These are phyloP conservation scores for Yponomeuta sedellus DNA, from an alignment of 2,888 invertebrate species.

Conservation along the genomic window DNA sequence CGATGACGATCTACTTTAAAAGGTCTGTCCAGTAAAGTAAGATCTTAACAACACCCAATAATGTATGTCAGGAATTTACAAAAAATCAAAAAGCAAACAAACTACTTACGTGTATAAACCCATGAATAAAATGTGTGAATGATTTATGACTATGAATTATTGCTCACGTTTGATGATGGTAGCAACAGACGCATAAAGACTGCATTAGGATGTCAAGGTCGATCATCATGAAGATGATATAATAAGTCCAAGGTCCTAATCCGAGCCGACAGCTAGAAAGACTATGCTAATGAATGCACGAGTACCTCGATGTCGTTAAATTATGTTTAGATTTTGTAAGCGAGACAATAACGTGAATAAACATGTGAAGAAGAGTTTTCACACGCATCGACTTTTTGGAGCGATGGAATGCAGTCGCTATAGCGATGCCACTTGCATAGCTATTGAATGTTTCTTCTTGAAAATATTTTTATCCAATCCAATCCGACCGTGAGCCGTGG, in stretches of 20 bases:
- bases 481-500: no score
- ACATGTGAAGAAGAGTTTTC: not conserved
- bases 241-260: not conserved
- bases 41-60: no score
- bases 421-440: no score
- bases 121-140: not conserved
- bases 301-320: not conserved
- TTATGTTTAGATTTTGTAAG: not conserved
- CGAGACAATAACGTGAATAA: constrained; percentile 1
- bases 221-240: not conserved
- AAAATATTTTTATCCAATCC: no score
- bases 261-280: not conserved
- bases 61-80: no score
- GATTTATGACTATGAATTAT: not conserved
- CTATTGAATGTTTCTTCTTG: no score
- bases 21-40: no score
- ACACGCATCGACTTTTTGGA: not conserved
- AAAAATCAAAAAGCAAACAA: no score
- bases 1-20: no score
- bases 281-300: not conserved
- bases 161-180: not conserved
- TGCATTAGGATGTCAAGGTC: not conserved
- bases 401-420: not conserved
- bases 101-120: no score
- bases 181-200: not conserved